Percentiles rank a stretch among this genome's conserved stretches.
Conservation (phyloP, 1,140 invertebrate species). For the Micrasema minimum region DNA sequence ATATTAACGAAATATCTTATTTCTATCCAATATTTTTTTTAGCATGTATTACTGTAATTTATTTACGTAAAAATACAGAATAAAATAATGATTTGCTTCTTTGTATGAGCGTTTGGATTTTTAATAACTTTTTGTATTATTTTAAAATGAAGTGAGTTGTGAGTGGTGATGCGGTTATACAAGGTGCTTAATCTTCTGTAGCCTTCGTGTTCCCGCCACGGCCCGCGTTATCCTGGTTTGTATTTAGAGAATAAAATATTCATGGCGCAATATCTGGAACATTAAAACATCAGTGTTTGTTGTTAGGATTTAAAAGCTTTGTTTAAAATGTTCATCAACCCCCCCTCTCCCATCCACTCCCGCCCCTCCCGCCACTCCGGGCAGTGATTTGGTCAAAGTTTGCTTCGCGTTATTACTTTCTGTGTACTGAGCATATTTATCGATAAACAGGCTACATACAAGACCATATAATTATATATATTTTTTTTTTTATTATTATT, state of each 20-base stretch:
- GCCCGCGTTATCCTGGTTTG: conserved; percentile 20
- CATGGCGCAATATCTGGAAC: conserved; percentile 40
- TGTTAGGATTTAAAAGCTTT: conserved; percentile 39
- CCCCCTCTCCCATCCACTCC: not conserved
- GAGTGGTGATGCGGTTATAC: not conserved
- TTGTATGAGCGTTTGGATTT: too few relatives aligned
- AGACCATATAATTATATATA: too few relatives aligned
- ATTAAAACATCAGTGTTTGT: conserved; percentile 39
- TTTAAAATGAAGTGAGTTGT: too few relatives aligned
- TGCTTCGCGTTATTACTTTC: not conserved
- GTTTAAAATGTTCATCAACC: conserved; percentile 32
- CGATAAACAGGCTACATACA: too few relatives aligned
- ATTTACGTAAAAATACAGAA: too few relatives aligned
- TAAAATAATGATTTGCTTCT: too few relatives aligned
- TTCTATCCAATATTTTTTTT: too few relatives aligned
- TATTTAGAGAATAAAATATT: conserved; percentile 40
- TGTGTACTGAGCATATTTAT: too few relatives aligned
- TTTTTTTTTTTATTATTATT: too few relatives aligned
- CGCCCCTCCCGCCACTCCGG: not conserved
- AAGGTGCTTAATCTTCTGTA: not conserved
- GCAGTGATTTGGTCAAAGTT: conserved; percentile 30
- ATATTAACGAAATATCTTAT: too few relatives aligned
- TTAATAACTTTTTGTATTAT: too few relatives aligned
- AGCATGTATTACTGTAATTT: too few relatives aligned
- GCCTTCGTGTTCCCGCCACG: not conserved